These are phyloP conservation scores for Macquaria australasica DNA, from an alignment of 2,113 vertebrate species.

Conservation along the genomic window DNA sequence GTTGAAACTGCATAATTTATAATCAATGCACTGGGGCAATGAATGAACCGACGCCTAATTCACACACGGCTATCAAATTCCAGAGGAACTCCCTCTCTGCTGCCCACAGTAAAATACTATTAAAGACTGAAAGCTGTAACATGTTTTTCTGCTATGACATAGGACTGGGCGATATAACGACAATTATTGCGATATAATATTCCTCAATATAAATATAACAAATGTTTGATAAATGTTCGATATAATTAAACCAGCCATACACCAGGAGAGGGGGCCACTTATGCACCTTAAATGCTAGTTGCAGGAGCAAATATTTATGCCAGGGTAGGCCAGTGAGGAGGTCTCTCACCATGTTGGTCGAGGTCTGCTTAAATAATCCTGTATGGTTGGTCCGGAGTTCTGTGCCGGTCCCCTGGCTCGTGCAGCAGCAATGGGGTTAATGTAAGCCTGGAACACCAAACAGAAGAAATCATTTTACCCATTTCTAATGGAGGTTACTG, in stretches of 20 bases:
- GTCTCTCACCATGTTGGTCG: conserved; percentile 95
- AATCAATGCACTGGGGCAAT: not conserved
- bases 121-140: not conserved
- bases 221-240: too few species aligned
- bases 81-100: not conserved
- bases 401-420: conserved; percentile 92
- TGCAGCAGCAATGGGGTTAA: conserved; percentile 98
- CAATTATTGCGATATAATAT: too few species aligned
- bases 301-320: not conserved
- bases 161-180: too few species aligned
- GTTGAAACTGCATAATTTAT: not conserved
- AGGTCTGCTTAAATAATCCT: conserved; percentile 97
- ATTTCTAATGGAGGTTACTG: not conserved
- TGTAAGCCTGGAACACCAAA: conserved; percentile 89
- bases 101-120: not conserved
- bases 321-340: not conserved
- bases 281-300: too few species aligned
- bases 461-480: not conserved
- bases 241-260: too few species aligned
- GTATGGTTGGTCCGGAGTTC: conserved; percentile 93
- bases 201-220: too few species aligned
- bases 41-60: not conserved
- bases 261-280: too few species aligned
- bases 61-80: not conserved
- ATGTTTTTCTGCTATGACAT: not conserved